Evolutionary conservation across 2,113 vertebrate species (phyloP), one percentile per base, ranked within the genome.

Genomic region (Paramormyrops kingsleyae): DNA sequence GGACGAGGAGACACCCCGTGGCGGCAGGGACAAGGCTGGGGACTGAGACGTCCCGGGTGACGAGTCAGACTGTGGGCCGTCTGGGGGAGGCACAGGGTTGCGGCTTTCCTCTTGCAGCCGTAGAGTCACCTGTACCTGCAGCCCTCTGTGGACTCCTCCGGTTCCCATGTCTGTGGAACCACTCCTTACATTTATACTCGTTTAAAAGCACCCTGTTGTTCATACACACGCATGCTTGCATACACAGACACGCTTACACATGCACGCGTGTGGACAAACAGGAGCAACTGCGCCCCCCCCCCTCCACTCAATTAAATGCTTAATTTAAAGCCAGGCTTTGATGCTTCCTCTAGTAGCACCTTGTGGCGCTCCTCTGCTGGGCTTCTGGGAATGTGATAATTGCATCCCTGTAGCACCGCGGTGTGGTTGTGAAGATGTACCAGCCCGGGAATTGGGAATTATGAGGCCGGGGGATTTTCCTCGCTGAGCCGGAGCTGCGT

Each of bases 261-360:
- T 62, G 66, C 86, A 84, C 83, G 27, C 47, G 47, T 27, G 52
- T n/a, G 89, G 19, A 87, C 87, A 90, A 56, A 90, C 89, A 90
- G 70, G 2, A 77, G 70, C 35, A 35, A 39, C 31, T 19, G 15
- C 62, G 39, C 66, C 50, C 83, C 50, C 84, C 24, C 87, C 62
- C 4, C 90, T 92, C 92, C 91, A 91, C 87, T 90, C 92, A 92
- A 95, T 95, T 93, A 95, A 95, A 95, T 92, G 93, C 92, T 92
- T 94, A 89, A 92, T 95, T 94, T 95, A 91, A 95, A 95, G 95
- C 93, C 94, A 94, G 91, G 90, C 94, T 95, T 95, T 94, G 92
- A 95, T 94, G 91, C 94, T 94, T 95, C 93, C 90, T 93, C 91
- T 88, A 56, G 93, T 92, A 94, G 94, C 94, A 95, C 94, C 93